Base-by-base conservation (phyloP, 64 coral and sea anemone species). In the Porites australiensis region DNA sequence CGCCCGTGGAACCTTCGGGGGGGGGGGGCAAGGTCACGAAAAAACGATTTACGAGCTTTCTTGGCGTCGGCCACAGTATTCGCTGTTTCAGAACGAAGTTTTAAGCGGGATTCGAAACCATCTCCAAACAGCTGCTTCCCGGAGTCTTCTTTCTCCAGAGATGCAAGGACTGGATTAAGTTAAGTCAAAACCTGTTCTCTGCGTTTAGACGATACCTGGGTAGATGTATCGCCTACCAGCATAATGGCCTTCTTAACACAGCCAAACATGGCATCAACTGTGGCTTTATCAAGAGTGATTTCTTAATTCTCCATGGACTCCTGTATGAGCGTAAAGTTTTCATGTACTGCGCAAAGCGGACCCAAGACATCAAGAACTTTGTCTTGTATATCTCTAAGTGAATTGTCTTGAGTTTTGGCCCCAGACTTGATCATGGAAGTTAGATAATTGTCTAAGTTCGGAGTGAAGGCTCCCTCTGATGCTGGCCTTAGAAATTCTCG, bases 371-470 rank as follows among this genome's bases (percentile, higher is more conserved):
- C 92, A 14, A 94, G 69, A 14, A 89, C 44, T 13, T 89, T 89
- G 15, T 89, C 86, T 66, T 94, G 92, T 2, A 73, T 89, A 11
- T 94, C 90, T 70, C 51, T 87, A 22, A 88, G 21, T 14, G 75
- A 43, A 8, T 64, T 79, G 14, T 93, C 83, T 43, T 83, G 75
- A n/a, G 21, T 71, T 47, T 69, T 93, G 9, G 70, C 51, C 4
- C 84, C 91, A 5, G 8, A 20, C n/a, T n/a, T n/a, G 3, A 94
- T 84, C 77, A 89, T 82, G 45, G 77, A 19, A 51, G 54, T 79
- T 16, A 94, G 64, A 67, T 89, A 94, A 13, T 50, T 75, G 76
- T 94, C 86, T 14, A 94, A n/a, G 58, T 6, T 75, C 12, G 87
- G 92, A 23, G 92, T 89, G 54, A 77, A 93, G 12, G 84, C 84